Percentiles rank a stretch among this genome's conserved stretches.
Evolutionary conservation across 2,113 vertebrate genomes (phyloP).

Genomic region (Leucopternis melanops): DNA sequence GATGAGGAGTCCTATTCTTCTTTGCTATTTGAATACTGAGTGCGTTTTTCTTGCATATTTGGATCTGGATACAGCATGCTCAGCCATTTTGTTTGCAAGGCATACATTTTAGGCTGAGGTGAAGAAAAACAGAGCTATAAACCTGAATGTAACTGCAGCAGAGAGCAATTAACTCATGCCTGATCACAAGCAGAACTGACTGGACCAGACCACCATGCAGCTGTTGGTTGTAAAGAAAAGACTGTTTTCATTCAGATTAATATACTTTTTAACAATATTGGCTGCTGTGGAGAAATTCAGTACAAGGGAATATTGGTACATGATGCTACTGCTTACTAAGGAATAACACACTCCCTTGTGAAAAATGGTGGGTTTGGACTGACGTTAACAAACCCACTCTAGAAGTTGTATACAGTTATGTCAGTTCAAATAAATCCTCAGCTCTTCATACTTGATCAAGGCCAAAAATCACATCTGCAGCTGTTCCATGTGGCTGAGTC

Average conservation of each 20-base stretch:
- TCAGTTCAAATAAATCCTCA: background rate
- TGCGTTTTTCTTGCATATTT: background rate
- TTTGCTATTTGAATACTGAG: background rate
- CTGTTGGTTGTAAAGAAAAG: background rate
- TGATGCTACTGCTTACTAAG: background rate
- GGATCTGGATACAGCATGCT: background rate
- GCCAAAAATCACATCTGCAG: constrained; percentile 40
- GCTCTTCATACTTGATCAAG: background rate
- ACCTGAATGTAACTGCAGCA: background rate
- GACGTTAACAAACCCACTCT: background rate
- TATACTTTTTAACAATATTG: background rate
- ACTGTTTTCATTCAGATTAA: background rate
- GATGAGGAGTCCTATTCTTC: background rate
- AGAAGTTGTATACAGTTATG: background rate
- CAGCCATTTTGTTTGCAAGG: background rate
- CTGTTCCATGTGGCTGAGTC: background rate
- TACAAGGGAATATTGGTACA: background rate
- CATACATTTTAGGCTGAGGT: background rate
- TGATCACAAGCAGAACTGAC: background rate
- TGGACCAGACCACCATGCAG: background rate
- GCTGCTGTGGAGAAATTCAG: background rate
- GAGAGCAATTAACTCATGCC: background rate
- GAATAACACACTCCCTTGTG: background rate
- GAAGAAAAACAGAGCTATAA: background rate
- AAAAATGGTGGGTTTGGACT: background rate